phyloP scores from a whole-genome alignment of 2,888 invertebrate genomes.

The Pammene aurita region DNA sequence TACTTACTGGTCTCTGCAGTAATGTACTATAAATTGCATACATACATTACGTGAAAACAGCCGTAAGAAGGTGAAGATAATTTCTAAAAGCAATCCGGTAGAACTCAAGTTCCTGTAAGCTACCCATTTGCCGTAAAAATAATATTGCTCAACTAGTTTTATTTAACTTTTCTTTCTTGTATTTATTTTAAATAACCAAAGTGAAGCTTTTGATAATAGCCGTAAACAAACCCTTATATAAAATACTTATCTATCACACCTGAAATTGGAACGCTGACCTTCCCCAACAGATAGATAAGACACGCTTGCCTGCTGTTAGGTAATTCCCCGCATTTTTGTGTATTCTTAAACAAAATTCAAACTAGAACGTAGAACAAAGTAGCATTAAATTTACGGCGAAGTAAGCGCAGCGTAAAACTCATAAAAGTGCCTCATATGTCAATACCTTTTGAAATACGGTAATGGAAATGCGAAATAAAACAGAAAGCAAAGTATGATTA shows the following conservation, averaged over 20 bases:
- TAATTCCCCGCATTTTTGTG: slow-evolving; percentile 46
- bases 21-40: too few relatives aligned
- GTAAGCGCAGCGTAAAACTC: slow-evolving; percentile 72
- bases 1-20: too few relatives aligned
- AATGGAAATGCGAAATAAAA: slow-evolving; percentile 84
- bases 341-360: slow-evolving; percentile 57
- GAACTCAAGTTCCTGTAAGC: too few relatives aligned
- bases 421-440: slow-evolving; percentile 82
- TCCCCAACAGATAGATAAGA: slow-evolving; percentile 37
- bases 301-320: slow-evolving; percentile 46
- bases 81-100: too few relatives aligned
- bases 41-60: too few relatives aligned
- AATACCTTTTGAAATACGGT: slow-evolving; percentile 83
- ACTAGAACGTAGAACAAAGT: slow-evolving; percentile 63
- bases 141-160: too few relatives aligned
- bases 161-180: too few relatives aligned
- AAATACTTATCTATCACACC: not conserved
- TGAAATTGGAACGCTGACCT: slow-evolving; percentile 23
- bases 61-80: too few relatives aligned
- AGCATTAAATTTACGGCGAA: slow-evolving; percentile 69
- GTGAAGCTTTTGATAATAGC: not conserved
- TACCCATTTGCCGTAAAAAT: too few relatives aligned
- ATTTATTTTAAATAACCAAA: too few relatives aligned
- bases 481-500: slow-evolving; percentile 83
- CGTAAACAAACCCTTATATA: slow-evolving; percentile 2